phyloP scores from a whole-genome alignment of 2,888 invertebrate species.

The Pimpla rufipes region DNA sequence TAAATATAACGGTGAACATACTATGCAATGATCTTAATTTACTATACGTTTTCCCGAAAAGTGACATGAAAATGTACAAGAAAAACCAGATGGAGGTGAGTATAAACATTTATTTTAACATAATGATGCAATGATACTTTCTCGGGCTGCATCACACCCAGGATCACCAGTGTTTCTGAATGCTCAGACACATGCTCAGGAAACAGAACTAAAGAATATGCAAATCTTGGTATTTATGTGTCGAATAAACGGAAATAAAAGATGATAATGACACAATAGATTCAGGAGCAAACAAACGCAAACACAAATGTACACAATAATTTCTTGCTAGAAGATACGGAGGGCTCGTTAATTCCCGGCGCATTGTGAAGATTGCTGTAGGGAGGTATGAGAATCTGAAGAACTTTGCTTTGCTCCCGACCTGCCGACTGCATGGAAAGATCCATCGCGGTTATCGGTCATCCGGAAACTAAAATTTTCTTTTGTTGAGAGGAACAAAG shows the following conservation, averaged over 20 bases:
- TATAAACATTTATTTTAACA: slow-evolving; percentile 8
- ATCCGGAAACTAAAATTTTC: slow-evolving; percentile 65
- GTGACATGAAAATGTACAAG: not conserved
- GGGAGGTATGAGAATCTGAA: not conserved
- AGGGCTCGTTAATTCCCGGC: not conserved
- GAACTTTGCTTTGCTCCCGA: slow-evolving; percentile 12
- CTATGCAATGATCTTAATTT: not conserved
- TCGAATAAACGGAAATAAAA: not conserved
- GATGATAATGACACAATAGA: not conserved
- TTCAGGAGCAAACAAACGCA: not conserved
- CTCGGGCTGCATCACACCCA: not conserved
- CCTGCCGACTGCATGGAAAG: slow-evolving; percentile 22
- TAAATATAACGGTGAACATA: not conserved
- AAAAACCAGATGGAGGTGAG: not conserved
- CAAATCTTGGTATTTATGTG: not conserved
- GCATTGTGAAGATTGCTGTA: slow-evolving; percentile 1
- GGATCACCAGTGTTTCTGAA: not conserved
- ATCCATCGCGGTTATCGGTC: slow-evolving; percentile 63
- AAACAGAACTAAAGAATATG: not conserved
- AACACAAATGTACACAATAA: not conserved
- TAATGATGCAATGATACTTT: not conserved
- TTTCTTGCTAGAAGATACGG: not conserved
- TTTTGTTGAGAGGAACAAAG: slow-evolving; percentile 63
- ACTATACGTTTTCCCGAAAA: not conserved
- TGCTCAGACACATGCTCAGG: not conserved